phyloP scores from a whole-genome alignment of 2,797 vertebrate species.

The Thunnus albacares region DNA sequence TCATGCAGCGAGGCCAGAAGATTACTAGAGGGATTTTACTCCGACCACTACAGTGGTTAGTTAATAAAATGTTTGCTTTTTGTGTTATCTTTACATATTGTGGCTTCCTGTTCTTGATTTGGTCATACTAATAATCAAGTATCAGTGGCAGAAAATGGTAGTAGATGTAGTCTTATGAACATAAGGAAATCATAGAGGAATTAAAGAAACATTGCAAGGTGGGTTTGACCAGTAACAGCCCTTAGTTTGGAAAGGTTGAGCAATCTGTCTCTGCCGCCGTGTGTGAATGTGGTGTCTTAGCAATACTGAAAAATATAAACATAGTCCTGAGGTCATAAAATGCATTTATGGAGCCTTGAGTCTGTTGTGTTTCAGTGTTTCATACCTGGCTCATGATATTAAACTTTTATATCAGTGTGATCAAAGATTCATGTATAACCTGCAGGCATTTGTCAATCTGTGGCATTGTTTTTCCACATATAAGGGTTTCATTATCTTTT shows the following conservation, averaged over 20 bases:
- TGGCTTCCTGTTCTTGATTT: slow-evolving; percentile 69
- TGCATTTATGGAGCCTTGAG: neutral
- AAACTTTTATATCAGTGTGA: slow-evolving; percentile 22
- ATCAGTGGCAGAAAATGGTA: slow-evolving; percentile 47
- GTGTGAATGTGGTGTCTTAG: neutral
- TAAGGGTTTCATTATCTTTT: slow-evolving; percentile 27
- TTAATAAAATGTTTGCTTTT: slow-evolving; percentile 80
- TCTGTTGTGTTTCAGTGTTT: slow-evolving; percentile 15
- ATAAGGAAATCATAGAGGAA: slow-evolving; percentile 24
- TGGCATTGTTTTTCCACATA: slow-evolving; percentile 2
- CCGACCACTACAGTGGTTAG: slow-evolving; percentile 69
- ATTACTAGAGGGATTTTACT: slow-evolving; percentile 63
- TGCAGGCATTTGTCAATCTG: neutral
- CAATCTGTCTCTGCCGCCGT: slow-evolving; percentile 22
- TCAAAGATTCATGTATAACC: slow-evolving; percentile 11
- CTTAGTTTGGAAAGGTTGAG: neutral
- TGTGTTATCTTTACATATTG: slow-evolving; percentile 73
- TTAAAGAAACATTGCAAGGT: slow-evolving; percentile 9
- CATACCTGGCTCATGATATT: neutral
- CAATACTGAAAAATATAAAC: neutral
- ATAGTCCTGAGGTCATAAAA: neutral
- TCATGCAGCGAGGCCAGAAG: slow-evolving; percentile 67
- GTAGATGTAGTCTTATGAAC: slow-evolving; percentile 33
- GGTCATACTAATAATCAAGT: slow-evolving; percentile 63
- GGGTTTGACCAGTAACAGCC: too few species aligned